A percentile compares a stretch with the other conserved stretches of the same genome.
phyloP scores from a whole-genome alignment of 2,113 vertebrate species.

The Phoxinus phoxinus region DNA sequence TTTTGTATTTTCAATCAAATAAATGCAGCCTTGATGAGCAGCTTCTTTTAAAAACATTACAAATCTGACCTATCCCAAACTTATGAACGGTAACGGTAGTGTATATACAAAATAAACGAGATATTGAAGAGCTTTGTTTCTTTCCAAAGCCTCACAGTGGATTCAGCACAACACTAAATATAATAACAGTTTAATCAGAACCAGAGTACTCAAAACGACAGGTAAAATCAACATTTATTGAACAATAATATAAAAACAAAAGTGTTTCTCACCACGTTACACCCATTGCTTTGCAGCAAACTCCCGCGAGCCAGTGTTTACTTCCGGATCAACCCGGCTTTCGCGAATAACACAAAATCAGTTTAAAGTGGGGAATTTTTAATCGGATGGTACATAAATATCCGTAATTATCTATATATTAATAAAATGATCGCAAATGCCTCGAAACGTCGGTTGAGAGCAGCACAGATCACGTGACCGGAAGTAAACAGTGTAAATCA shows the following conservation, averaged over 20 bases:
- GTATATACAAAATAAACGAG: neutral
- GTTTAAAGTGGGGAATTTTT: neutral
- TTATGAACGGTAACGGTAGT: too few relatives aligned
- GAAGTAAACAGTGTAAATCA: constrained; percentile 26
- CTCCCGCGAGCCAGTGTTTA: neutral
- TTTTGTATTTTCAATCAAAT: too few relatives aligned
- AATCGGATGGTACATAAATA: neutral
- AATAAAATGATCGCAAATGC: neutral
- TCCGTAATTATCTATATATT: fast-evolving
- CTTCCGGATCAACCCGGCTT: constrained; percentile 14
- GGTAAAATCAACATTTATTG: neutral
- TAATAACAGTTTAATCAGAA: neutral
- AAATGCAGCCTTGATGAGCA: too few relatives aligned
- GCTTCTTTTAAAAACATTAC: too few relatives aligned
- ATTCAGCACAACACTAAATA: neutral
- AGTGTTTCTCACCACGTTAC: constrained; percentile 74
- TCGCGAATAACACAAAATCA: neutral
- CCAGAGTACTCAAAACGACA: neutral
- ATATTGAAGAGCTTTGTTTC: neutral
- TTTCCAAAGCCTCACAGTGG: neutral
- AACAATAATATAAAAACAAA: neutral
- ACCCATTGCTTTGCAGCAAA: constrained; percentile 68
- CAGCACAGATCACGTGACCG: neutral
- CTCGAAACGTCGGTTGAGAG: too few relatives aligned
- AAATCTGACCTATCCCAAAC: too few relatives aligned